A percentile compares a stretch with the other conserved stretches of the same genome.
Conservation (phyloP, 1,140 invertebrate genomes). For the Eumeta japonica region DNA sequence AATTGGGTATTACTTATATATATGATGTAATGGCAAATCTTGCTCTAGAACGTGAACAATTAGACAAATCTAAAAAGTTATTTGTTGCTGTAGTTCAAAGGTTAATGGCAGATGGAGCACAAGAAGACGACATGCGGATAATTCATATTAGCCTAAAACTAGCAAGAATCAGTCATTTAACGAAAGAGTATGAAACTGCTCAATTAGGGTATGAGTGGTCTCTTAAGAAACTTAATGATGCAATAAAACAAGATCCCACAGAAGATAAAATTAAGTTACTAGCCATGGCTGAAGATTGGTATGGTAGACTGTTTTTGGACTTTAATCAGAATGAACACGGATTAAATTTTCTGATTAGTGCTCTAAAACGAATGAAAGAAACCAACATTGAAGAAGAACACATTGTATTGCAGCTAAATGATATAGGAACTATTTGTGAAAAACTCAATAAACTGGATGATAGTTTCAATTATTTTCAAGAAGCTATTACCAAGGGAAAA, state of each 20-base stretch:
- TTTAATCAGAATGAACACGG: slow-evolving; percentile 65
- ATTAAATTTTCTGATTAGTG: slow-evolving; percentile 65
- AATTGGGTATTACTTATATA: slow-evolving; percentile 79
- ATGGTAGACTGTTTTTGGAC: slow-evolving; percentile 73
- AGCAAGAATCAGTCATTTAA: slow-evolving; percentile 68
- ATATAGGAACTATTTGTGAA: slow-evolving; percentile 76
- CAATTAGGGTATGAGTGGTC: slow-evolving; percentile 76
- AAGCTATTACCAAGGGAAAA: slow-evolving; percentile 70
- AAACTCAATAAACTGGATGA: slow-evolving; percentile 65
- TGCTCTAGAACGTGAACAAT: slow-evolving; percentile 73
- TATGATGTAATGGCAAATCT: slow-evolving; percentile 91
- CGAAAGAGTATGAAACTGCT: slow-evolving; percentile 65
- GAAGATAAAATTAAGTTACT: slow-evolving; percentile 64
- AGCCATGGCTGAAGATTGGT: slow-evolving; percentile 77
- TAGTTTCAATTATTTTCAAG: slow-evolving; percentile 69
- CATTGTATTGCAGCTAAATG: slow-evolving; percentile 78
- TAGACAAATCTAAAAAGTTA: slow-evolving; percentile 79
- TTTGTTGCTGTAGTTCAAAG: slow-evolving; percentile 80
- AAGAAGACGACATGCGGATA: slow-evolving; percentile 73
- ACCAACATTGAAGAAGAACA: slow-evolving; percentile 71
- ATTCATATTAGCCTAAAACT: slow-evolving; percentile 68
- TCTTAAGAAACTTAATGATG: slow-evolving; percentile 65
- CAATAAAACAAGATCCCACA: slow-evolving; percentile 50
- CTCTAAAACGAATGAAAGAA: slow-evolving; percentile 67
- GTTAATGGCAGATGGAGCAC: slow-evolving; percentile 66